Base-by-base conservation (phyloP, 2,113 vertebrate genomes). In the Tychaedon coryphoeus region DNA sequence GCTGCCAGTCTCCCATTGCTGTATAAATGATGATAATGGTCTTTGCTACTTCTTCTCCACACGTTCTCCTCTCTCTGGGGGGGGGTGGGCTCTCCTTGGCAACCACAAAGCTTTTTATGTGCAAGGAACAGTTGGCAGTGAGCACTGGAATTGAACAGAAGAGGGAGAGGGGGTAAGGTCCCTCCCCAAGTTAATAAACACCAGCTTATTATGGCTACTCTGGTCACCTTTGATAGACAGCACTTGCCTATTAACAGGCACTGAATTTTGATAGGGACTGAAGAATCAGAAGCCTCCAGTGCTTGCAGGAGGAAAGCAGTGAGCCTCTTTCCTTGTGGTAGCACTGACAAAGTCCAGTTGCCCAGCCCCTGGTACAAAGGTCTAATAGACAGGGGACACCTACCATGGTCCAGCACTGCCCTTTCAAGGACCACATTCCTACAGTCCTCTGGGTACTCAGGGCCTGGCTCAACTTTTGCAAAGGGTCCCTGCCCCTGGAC, bases 41-140 rank as follows among this genome's bases (percentile, higher is more conserved):
- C 81, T 91, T 91, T 17, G 78, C 95, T 96, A 91, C 96, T 92
- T 91, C 81, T 94, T 93, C 95, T 94, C 79, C 87, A 91, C 92
- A 66, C 3, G 0, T 87, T 89, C 66, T 86, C 24, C 87, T 83
- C 62, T n/a, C 85, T 91, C 74, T 87, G 58, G 15, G 26, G 26
- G 42, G 42, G 88, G 60, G 62, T 95, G 74, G 66, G 75, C 71
- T 86, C 78, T 90, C 77, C 67, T 29, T 94, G 92, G 74, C 85
- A 95, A 72, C 62, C 64, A 72, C 58, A 82, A 62, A 72, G 19
- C 43, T 90, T 90, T 34, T 95, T 79, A 47, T 8, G 29, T 56
- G 38, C 74, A 57, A 43, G 50, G 38, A 76, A 33, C 26, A 88
- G 48, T 48, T 94, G 81, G 78, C 74, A 94, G 43, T 1, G 4